These are phyloP conservation scores for Phymorhynchus buccinoides DNA, from an alignment of 1,140 invertebrate species.

Conservation along the genomic window DNA sequence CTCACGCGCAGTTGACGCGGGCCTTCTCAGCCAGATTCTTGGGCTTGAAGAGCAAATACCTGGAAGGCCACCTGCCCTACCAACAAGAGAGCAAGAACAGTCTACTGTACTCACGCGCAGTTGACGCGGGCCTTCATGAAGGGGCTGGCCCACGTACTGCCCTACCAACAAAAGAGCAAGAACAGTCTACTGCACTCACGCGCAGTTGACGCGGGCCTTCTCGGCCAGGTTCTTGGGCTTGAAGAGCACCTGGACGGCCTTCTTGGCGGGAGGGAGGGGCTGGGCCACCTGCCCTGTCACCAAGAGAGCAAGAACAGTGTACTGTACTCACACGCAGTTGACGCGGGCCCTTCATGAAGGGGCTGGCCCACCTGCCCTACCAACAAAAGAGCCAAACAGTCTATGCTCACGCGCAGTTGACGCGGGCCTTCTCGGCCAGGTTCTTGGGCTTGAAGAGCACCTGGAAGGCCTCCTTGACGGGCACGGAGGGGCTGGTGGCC, in stretches of 20 bases:
- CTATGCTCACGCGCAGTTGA: slow-evolving; percentile 91
- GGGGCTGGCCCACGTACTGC: no score
- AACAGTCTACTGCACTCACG: slow-evolving; percentile 79
- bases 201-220: slow-evolving; percentile 96
- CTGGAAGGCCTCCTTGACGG: slow-evolving; percentile 83
- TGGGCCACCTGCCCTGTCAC: no score
- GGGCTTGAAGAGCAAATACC: slow-evolving; percentile 87
- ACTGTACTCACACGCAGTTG: no score
- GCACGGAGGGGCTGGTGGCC: slow-evolving; percentile 82
- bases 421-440: slow-evolving; percentile 91
- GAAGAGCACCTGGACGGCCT: slow-evolving; percentile 83
- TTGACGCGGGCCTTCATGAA: no score
- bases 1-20: no score
- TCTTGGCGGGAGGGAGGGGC: slow-evolving; percentile 82
- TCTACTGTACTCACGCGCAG: slow-evolving; percentile 85
- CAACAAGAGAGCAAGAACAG: no score
- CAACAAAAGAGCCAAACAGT: neutral
- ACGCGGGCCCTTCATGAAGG: no score
- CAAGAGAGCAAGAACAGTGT: no score
- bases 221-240: slow-evolving; percentile 93
- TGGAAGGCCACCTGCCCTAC: no score
- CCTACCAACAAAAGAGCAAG: no score
- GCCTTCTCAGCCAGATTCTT: slow-evolving; percentile 92
- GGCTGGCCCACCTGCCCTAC: no score
- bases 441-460: slow-evolving; percentile 90